Evolutionary conservation across 2,797 vertebrate genomes (phyloP).

Genomic region (Fringilla coelebs): DNA sequence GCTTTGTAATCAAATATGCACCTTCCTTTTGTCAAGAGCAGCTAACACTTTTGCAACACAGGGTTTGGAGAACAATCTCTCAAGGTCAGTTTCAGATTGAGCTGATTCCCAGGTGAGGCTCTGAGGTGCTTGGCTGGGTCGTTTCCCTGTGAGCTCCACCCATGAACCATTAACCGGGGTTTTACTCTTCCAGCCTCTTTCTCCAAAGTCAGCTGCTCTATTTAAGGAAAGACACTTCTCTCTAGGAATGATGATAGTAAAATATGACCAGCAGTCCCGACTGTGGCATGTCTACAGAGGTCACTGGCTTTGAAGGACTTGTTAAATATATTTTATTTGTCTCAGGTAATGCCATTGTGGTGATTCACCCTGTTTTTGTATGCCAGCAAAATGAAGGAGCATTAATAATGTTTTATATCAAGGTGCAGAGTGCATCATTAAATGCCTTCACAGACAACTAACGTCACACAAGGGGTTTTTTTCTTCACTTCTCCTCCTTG

Average conservation of each 20-base stretch:
- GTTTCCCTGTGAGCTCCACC: not conserved
- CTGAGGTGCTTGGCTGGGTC: not conserved
- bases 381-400: not conserved
- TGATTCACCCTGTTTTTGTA: not conserved
- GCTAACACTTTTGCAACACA: not conserved
- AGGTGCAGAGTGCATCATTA: not conserved
- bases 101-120: not conserved
- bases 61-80: not conserved
- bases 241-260: not conserved
- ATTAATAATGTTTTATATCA: not conserved
- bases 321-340: not conserved
- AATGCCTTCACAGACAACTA: not conserved
- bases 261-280: not conserved
- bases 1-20: not conserved
- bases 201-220: not conserved
- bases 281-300: not conserved
- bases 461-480: not conserved
- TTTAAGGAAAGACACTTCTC: not conserved
- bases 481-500: not conserved
- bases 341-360: not conserved
- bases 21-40: not conserved
- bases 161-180: not conserved
- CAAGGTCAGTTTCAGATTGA: not conserved
- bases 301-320: not conserved
- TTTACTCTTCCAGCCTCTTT: not conserved